phyloP scores from a whole-genome alignment of 2,113 vertebrate genomes.

The Calyptomena viridis region DNA sequence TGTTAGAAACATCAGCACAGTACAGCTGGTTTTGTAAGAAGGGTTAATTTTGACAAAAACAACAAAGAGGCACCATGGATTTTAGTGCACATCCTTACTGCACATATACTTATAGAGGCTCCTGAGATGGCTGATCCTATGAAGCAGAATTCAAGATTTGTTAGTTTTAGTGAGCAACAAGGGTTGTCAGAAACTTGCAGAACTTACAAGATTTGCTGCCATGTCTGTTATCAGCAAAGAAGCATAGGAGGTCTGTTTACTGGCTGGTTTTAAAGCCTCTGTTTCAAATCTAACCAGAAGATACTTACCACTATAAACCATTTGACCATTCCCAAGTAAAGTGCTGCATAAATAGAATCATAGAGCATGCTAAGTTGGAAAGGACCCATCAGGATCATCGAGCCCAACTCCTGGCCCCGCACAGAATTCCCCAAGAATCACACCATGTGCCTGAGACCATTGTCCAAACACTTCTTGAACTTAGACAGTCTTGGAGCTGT shows the following conservation, averaged over 20 bases:
- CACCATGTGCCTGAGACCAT: background rate
- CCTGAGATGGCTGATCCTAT: background rate
- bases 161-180: background rate
- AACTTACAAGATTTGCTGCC: background rate
- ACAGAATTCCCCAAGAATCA: background rate
- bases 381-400: background rate
- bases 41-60: background rate
- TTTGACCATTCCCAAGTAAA: background rate
- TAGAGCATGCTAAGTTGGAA: background rate
- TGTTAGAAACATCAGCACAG: background rate
- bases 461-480: background rate
- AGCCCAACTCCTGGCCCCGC: background rate
- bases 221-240: background rate
- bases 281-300: background rate
- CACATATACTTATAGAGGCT: background rate
- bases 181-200: background rate
- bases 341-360: background rate
- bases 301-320: background rate
- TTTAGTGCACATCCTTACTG: background rate
- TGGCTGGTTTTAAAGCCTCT: background rate
- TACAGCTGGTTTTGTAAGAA: background rate
- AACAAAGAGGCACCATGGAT: background rate
- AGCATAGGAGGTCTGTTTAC: accelerated
- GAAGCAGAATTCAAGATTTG: background rate
- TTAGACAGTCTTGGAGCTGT: background rate